These are phyloP conservation scores for Aphaenogaster ashmeadi DNA, from an alignment of 1,140 invertebrate genomes.

Conservation along the genomic window DNA sequence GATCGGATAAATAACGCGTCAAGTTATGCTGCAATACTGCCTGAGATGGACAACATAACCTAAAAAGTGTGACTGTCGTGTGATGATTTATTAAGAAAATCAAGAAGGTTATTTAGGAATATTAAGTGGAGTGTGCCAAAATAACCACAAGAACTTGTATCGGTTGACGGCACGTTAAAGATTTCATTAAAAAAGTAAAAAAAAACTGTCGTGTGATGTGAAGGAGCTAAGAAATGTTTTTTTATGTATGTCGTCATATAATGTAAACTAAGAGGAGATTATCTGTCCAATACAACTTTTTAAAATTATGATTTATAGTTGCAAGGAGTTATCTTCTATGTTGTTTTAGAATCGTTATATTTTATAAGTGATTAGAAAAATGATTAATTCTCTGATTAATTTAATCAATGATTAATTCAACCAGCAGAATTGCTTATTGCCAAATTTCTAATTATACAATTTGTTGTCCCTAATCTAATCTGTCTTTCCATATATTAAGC, in stretches of 20 bases:
- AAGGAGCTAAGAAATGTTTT: background rate
- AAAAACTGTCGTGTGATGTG: background rate
- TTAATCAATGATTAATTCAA: background rate
- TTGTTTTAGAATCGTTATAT: background rate
- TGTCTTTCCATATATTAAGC: background rate
- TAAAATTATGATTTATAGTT: background rate
- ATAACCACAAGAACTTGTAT: too few species aligned
- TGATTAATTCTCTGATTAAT: background rate
- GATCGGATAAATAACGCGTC: background rate
- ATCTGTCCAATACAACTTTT: background rate
- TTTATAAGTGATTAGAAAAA: too few species aligned
- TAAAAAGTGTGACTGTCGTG: constrained; percentile 1
- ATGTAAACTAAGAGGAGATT: background rate
- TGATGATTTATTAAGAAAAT: too few species aligned
- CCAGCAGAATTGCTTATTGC: background rate
- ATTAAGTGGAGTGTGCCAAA: too few species aligned
- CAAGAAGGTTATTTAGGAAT: too few species aligned
- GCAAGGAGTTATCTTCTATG: background rate
- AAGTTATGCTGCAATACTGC: background rate
- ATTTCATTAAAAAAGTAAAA: too few species aligned
- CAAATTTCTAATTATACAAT: background rate
- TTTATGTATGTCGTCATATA: background rate
- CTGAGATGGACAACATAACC: background rate
- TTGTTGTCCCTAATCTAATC: background rate
- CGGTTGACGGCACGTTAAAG: too few species aligned